Evolutionary conservation across 2,797 vertebrate genomes (phyloP), one percentile per base, ranked within the genome.

Genomic region (Sciaenops ocellatus): DNA sequence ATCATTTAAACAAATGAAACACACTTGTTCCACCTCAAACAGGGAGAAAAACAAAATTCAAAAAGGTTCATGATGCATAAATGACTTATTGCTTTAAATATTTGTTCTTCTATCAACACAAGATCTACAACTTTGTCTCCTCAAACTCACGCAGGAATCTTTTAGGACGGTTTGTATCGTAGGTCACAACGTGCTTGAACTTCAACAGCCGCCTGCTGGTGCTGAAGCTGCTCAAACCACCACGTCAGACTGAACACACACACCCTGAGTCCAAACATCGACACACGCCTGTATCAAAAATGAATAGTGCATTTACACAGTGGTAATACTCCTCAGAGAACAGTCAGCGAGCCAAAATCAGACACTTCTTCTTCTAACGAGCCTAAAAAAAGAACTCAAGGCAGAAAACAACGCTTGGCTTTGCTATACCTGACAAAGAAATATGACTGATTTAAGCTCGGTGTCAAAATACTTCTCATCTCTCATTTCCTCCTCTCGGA

Each of bases 101-200:
- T 71, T 66, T 76, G 68, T 85, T 83, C 82, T 72, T 83, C 64
- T 83, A 61, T 10, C 18, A 38, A 73, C 42, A 61, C 22, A 47
- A 68, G n/a, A 70, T 59, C 54, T 1, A 16, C 34, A n/a, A 10
- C 51, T 48, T 48, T 2, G 15, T 13, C 64, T 59, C 41, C 64
- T 76, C 30, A 34, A 55, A 73, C 54, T 48, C 48, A 3, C 8
- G 56, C 48, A 2, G 72, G 72, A 80, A 70, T 47, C 57, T 50
- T 73, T 66, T 1, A n/a, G 89, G 90, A 92, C 89, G 89, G 90
- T 6, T 88, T 61, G 24, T 75, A 38, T 63, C 6, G 30, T n/a
- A 12, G 60, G 57, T 48, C 11, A 5, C 44, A 22, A 38, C 51
- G 2, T 26, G 16, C 41, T 38, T 38, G 22, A 6, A 3, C 63